Conservation (phyloP, 1,140 invertebrate genomes). For the Drosophila santomea region DNA sequence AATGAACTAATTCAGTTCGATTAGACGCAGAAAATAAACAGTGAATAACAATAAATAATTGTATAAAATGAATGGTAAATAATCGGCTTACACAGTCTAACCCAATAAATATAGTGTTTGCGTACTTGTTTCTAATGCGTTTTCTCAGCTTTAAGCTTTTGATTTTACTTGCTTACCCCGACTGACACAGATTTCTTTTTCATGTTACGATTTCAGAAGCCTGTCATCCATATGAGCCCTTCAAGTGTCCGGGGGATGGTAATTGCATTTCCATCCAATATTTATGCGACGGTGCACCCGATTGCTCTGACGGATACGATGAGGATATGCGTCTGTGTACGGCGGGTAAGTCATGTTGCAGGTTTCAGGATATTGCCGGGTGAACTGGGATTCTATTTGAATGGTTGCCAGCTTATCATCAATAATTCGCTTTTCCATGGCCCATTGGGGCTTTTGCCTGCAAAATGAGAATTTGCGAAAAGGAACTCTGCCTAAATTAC, state of each 20-base stretch:
- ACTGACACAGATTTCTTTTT: conserved; percentile 5
- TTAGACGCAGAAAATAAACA: conserved; percentile 5
- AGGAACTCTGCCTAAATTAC: not conserved
- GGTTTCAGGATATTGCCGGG: conserved; percentile 1
- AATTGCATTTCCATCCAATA: conserved; percentile 98
- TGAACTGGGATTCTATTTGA: conserved; percentile 36
- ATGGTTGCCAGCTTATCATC: conserved; percentile 15
- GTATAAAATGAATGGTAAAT: conserved; percentile 20
- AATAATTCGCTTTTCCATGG: conserved; percentile 35
- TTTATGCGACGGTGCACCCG: conserved; percentile 96
- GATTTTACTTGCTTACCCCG: not conserved
- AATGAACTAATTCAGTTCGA: conserved; percentile 1
- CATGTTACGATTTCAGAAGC: conserved; percentile 85
- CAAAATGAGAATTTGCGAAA: conserved; percentile 1
- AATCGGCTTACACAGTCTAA: conserved; percentile 35
- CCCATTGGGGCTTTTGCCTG: not conserved
- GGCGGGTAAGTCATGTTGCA: conserved; percentile 89
- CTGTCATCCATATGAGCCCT: conserved; percentile 96
- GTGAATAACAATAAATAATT: conserved; percentile 12
- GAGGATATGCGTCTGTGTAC: conserved; percentile 96
- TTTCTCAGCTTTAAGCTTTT: conserved; percentile 11
- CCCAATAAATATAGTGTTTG: not conserved
- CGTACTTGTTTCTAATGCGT: conserved; percentile 2
- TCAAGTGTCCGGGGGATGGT: conserved; percentile 96
- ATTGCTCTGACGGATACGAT: conserved; percentile 95